A percentile compares a stretch with the other conserved stretches of the same genome.
Evolutionary conservation across 64 coral and sea anemone genomes (phyloP).

Genomic region (Trachythela sp.): DNA sequence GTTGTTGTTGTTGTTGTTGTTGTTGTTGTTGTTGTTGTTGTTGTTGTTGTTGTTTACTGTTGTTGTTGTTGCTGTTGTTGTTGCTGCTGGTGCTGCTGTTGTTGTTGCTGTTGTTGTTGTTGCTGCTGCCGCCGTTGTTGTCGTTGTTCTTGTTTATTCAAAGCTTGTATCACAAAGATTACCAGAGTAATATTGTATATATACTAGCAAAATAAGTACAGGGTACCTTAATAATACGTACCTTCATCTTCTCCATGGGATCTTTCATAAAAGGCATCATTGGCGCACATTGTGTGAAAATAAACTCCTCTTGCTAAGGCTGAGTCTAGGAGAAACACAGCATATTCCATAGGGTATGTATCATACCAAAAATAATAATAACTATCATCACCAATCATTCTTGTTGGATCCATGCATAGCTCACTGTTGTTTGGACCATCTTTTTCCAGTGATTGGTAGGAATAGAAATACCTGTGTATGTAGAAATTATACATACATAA

Average conservation of each 20-base stretch:
- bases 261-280: conserved; percentile 20
- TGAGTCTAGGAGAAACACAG: not conserved
- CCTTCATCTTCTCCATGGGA: not conserved
- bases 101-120: too few species aligned
- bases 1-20: too few species aligned
- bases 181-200: too few species aligned
- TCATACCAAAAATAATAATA: not conserved
- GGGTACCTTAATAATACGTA: not conserved
- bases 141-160: too few species aligned
- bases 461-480: not conserved
- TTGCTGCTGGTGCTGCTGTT: too few species aligned
- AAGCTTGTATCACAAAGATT: too few species aligned
- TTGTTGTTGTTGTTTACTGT: too few species aligned
- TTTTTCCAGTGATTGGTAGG: not conserved
- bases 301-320: conserved; percentile 13
- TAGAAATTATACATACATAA: too few species aligned
- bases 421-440: not conserved
- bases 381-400: not conserved
- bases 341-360: conserved; percentile 9
- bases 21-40: too few species aligned
- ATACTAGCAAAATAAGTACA: too few species aligned
- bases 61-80: too few species aligned
- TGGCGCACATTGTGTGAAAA: not conserved
- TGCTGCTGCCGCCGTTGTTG: too few species aligned
- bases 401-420: not conserved